phyloP scores from a whole-genome alignment of 2,888 invertebrate genomes.

The Alitta virens region DNA sequence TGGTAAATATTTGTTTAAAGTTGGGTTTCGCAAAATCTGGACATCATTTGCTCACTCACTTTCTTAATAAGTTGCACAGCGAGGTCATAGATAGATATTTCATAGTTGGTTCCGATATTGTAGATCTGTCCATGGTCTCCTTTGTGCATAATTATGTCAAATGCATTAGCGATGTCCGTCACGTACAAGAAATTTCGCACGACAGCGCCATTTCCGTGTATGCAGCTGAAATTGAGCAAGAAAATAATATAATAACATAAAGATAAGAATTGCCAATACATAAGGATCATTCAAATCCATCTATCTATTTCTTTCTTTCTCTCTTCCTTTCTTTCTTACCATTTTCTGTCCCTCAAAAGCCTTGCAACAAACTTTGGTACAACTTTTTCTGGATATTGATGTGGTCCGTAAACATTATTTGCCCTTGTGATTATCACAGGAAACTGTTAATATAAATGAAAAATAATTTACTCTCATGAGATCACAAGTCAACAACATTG shows the following conservation, averaged over 20 bases:
- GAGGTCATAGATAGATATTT: constrained; percentile 49
- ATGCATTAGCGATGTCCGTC: constrained; percentile 31
- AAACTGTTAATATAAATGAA: constrained; percentile 30
- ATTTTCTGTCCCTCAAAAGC: constrained; percentile 30
- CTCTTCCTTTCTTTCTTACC: constrained; percentile 24
- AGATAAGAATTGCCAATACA: no score
- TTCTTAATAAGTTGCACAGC: constrained; percentile 47
- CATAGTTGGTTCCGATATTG: constrained; percentile 36
- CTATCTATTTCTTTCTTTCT: no score
- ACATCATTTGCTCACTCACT: no score
- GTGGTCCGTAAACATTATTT: constrained; percentile 42
- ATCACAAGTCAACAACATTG: no score
- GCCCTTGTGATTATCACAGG: constrained; percentile 37
- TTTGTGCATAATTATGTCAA: constrained; percentile 35
- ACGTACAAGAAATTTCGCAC: constrained; percentile 44
- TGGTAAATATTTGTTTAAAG: no score
- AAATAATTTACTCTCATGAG: no score
- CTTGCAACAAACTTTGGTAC: constrained; percentile 38
- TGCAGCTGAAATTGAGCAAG: constrained; percentile 27
- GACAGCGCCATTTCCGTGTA: constrained; percentile 41
- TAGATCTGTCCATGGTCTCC: constrained; percentile 41
- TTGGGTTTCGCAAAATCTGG: no score
- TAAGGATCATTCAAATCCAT: no score
- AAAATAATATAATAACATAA: no score
- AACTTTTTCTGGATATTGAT: constrained; percentile 40